Conservation (phyloP, 2,888 invertebrate species). For the Byasa hedistus region DNA sequence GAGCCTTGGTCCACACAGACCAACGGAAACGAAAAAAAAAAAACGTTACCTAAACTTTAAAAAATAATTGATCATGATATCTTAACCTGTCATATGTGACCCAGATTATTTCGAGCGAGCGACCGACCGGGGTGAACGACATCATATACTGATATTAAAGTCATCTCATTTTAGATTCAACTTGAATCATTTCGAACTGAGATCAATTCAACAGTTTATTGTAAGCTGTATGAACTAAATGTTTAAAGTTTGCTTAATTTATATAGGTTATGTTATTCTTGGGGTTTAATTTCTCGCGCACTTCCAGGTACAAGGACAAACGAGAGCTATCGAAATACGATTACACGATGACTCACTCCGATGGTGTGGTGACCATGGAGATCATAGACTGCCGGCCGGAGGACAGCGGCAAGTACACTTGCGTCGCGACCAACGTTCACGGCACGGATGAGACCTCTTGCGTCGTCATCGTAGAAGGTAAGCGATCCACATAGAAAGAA, state of each 20-base stretch:
- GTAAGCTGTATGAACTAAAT: background rate
- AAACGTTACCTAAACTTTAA: no score
- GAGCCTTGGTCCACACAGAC: no score
- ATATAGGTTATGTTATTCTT: background rate
- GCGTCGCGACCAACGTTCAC: constrained; percentile 94
- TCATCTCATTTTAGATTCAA: no score
- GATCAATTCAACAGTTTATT: no score
- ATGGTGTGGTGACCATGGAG: constrained; percentile 98
- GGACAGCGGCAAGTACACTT: constrained; percentile 98
- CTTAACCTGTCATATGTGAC: no score
- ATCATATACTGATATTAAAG: no score
- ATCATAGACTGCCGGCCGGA: constrained; percentile 95
- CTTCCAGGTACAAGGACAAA: constrained; percentile 89
- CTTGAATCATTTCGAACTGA: no score
- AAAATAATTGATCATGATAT: no score
- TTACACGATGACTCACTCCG: constrained; percentile 93
- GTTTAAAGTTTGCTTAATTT: background rate
- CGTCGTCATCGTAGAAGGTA: constrained; percentile 97
- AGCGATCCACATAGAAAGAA: constrained; percentile 35
- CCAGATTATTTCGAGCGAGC: no score
- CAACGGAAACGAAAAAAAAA: no score
- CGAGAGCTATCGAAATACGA: constrained; percentile 94
- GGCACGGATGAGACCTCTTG: constrained; percentile 97
- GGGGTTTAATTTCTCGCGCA: background rate
- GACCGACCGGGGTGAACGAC: no score